Conservation (phyloP, 2,113 vertebrate species). For the Strix aluco region DNA sequence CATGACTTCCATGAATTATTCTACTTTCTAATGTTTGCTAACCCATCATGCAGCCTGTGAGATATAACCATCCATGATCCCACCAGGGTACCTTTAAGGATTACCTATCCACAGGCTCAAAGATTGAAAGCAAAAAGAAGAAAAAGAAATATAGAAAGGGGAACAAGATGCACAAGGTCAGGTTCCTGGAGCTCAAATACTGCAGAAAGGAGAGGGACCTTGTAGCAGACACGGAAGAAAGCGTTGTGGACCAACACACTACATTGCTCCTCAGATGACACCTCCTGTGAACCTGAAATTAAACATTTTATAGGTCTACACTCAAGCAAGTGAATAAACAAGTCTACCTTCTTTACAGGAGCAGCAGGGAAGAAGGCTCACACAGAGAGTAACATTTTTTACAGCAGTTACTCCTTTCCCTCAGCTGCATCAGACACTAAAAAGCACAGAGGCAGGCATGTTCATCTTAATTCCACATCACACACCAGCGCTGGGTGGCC, state of each 20-base stretch:
- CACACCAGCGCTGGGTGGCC: not conserved
- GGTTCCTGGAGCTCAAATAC: not conserved
- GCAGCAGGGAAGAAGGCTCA: not conserved
- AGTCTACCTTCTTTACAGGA: not conserved
- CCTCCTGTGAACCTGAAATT: not conserved
- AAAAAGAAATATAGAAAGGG: not conserved
- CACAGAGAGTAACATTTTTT: not conserved
- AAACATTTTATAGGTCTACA: not conserved
- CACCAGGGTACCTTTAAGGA: not conserved
- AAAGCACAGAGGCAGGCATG: not conserved
- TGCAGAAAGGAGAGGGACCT: not conserved
- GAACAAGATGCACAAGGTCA: not conserved
- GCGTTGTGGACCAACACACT: not conserved
- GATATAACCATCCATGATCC: not conserved
- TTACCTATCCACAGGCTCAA: not conserved
- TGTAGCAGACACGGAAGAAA: not conserved
- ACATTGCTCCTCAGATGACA: not conserved
- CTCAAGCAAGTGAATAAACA: not conserved
- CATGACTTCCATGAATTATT: not conserved
- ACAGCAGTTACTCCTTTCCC: not conserved
- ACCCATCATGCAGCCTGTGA: fast-evolving
- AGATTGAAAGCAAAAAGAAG: not conserved
- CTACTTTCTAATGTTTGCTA: not conserved
- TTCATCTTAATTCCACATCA: not conserved
- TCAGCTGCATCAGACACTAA: not conserved